Evolutionary conservation across 2,797 vertebrate species (phyloP).

Genomic region (Otolemur crassicaudatus): DNA sequence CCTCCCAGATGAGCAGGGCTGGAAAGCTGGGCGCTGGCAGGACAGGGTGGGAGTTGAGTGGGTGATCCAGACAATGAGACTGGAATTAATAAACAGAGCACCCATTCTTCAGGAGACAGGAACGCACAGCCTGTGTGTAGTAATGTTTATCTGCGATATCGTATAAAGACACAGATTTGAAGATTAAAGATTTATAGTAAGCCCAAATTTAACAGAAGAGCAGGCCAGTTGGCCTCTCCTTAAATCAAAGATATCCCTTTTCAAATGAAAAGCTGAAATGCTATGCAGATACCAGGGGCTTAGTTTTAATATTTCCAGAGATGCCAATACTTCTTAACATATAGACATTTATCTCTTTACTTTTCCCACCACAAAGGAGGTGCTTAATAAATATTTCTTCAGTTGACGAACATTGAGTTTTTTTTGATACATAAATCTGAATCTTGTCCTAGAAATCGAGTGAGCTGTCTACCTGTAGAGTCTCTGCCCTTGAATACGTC

Average conservation of each 20-base stretch:
- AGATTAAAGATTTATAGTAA: not conserved
- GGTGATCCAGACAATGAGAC: accelerated
- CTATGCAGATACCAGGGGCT: not conserved
- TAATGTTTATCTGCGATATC: not conserved
- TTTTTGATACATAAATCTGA: not conserved
- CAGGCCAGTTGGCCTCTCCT: not conserved
- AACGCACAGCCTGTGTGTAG: not conserved
- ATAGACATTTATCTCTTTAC: not conserved
- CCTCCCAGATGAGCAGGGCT: not conserved
- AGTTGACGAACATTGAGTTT: not conserved
- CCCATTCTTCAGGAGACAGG: not conserved
- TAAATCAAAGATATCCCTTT: not conserved
- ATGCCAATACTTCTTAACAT: not conserved
- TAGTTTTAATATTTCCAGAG: not conserved
- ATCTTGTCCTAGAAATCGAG: not conserved
- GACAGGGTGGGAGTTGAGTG: not conserved
- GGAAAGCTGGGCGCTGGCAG: accelerated
- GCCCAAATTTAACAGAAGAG: not conserved
- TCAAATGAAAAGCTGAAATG: not conserved
- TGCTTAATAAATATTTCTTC: not conserved
- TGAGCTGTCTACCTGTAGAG: not conserved
- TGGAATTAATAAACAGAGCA: accelerated
- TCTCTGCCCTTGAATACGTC: not conserved
- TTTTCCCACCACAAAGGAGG: not conserved
- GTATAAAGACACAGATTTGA: not conserved